phyloP scores from a whole-genome alignment of 2,113 vertebrate genomes.

The Lepus timidus region DNA sequence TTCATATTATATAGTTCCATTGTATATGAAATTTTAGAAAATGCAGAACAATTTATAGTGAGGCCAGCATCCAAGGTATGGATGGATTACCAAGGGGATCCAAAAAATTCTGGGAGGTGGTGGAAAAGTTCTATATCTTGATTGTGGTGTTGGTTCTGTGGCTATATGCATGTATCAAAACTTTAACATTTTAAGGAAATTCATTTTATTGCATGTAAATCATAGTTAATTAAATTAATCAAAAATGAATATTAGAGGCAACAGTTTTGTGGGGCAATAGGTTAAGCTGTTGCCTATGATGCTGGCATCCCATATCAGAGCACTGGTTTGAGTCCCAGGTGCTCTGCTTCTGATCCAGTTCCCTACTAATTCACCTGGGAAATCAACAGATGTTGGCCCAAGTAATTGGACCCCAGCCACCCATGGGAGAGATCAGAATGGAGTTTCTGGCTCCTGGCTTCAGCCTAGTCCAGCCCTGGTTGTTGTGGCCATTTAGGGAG shows the following conservation, averaged over 20 bases:
- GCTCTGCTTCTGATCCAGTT: too few relatives aligned
- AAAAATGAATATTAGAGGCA: background rate
- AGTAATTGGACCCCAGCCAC: too few relatives aligned
- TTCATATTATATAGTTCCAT: background rate
- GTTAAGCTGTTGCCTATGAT: too few relatives aligned
- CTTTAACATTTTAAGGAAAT: background rate
- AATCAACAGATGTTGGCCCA: too few relatives aligned
- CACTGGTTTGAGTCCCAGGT: too few relatives aligned
- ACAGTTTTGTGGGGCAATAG: too few relatives aligned
- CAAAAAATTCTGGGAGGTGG: background rate
- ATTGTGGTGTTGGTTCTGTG: background rate
- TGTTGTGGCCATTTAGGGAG: too few relatives aligned
- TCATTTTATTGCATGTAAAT: background rate
- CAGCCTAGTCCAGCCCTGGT: too few relatives aligned
- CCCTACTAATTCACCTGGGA: too few relatives aligned
- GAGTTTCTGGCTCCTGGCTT: too few relatives aligned
- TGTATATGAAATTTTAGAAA: slow-evolving; percentile 53
- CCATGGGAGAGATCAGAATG: too few relatives aligned
- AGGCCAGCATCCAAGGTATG: background rate
- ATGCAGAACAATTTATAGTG: background rate
- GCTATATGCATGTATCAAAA: background rate
- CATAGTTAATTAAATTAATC: slow-evolving; percentile 8
- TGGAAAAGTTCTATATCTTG: background rate
- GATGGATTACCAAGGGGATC: background rate
- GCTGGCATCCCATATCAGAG: too few relatives aligned